A percentile compares a stretch with the other conserved stretches of the same genome.
phyloP scores from a whole-genome alignment of 1,140 invertebrate species.

The Diorhabda elongata region DNA sequence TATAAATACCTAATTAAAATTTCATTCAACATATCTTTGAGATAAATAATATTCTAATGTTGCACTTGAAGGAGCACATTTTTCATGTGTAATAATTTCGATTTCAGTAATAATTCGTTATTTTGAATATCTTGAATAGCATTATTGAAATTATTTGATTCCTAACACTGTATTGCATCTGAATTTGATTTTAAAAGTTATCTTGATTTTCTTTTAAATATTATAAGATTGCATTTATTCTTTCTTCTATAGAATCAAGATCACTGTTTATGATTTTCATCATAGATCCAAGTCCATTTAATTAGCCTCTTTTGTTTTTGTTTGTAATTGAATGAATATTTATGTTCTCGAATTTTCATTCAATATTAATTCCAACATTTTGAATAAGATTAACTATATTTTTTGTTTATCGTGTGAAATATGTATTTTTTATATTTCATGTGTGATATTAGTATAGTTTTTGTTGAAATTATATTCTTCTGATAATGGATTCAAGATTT shows the following conservation, averaged over 20 bases:
- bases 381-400: too few species aligned
- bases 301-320: too few species aligned
- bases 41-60: neutral
- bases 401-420: too few species aligned
- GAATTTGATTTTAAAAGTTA: neutral
- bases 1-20: constrained; percentile 6
- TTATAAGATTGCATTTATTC: neutral
- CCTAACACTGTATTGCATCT: neutral
- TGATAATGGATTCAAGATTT: neutral
- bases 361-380: too few species aligned
- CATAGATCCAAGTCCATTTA: too few species aligned
- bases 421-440: too few species aligned
- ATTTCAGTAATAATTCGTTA: neutral
- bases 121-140: constrained; percentile 1
- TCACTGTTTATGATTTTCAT: too few species aligned
- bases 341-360: too few species aligned
- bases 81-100: neutral
- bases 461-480: neutral
- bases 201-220: neutral
- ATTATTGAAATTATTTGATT: neutral
- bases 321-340: too few species aligned
- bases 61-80: constrained; percentile 14
- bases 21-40: constrained; percentile 20
- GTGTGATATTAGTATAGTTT: too few species aligned
- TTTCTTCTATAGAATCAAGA: too few species aligned